phyloP scores from a whole-genome alignment of 2,888 invertebrate genomes.

The Lingula anatina region DNA sequence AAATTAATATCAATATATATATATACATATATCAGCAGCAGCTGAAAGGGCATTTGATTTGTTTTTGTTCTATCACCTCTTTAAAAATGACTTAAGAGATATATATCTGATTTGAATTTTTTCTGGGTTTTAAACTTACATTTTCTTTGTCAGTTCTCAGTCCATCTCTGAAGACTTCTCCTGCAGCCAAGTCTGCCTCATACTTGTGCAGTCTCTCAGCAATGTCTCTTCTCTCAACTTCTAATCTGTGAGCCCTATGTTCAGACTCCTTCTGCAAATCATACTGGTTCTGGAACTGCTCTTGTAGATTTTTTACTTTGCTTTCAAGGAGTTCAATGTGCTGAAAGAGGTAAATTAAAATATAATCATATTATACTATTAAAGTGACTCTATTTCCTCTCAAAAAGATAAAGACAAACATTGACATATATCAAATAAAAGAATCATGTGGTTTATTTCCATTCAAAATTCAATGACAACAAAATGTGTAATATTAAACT shows the following conservation, averaged over 20 bases:
- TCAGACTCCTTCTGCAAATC: conserved; percentile 65
- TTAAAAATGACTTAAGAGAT: neutral
- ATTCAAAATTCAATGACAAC: neutral
- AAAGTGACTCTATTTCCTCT: too few species aligned
- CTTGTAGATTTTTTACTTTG: conserved; percentile 67
- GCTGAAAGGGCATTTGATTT: neutral
- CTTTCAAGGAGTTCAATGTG: conserved; percentile 60
- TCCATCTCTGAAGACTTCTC: conserved; percentile 68
- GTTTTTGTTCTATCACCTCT: neutral
- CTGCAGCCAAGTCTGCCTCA: conserved; percentile 71
- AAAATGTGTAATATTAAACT: neutral
- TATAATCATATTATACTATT: too few species aligned
- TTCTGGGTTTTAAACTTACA: conserved; percentile 59
- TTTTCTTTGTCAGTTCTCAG: conserved; percentile 72
- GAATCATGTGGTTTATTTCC: neutral
- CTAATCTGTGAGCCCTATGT: conserved; percentile 63
- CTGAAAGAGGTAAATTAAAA: conserved; percentile 18
- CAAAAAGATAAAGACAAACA: too few species aligned
- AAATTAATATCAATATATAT: too few species aligned
- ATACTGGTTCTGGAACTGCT: conserved; percentile 66
- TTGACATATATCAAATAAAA: too few species aligned
- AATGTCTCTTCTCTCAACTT: conserved; percentile 70
- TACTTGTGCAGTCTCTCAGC: conserved; percentile 72
- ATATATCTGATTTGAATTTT: too few species aligned
- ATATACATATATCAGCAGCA: too few species aligned